Evolutionary conservation across 2,888 invertebrate genomes (phyloP).

Genomic region (Netelia melanura): DNA sequence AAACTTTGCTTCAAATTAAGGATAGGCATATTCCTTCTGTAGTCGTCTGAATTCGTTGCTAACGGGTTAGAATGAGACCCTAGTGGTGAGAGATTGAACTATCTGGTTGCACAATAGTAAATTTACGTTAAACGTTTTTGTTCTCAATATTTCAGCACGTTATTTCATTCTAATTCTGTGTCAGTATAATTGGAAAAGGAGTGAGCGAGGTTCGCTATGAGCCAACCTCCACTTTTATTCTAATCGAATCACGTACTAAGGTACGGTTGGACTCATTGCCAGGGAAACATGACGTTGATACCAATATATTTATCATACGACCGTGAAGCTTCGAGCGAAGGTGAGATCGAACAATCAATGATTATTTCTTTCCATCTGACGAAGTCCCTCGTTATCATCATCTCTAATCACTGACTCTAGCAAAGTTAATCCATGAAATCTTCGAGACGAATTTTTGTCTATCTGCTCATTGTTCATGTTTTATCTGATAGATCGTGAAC

Average conservation of each 20-base stretch:
- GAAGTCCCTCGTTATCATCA: slow-evolving; percentile 4
- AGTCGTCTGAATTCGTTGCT: too few species aligned
- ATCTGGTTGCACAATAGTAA: background rate
- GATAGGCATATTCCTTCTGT: too few species aligned
- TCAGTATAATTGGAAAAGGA: too few species aligned
- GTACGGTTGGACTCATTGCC: background rate
- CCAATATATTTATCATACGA: slow-evolving; percentile 33
- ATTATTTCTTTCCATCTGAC: background rate
- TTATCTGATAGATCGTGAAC: background rate
- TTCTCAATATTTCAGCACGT: too few species aligned
- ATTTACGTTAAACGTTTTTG: background rate
- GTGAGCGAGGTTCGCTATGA: too few species aligned
- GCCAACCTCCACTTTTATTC: too few species aligned
- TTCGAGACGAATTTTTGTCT: background rate
- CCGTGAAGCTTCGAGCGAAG: slow-evolving; percentile 33
- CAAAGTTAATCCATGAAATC: background rate
- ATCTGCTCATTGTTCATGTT: background rate
- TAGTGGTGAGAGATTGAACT: background rate
- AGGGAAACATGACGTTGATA: slow-evolving; percentile 3
- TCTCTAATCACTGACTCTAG: background rate
- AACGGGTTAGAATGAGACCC: background rate
- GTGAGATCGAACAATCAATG: slow-evolving; percentile 6
- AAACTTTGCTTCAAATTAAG: too few species aligned
- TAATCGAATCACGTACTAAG: background rate
- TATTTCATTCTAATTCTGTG: too few species aligned